Evolutionary conservation across 2,113 vertebrate genomes (phyloP).

Genomic region (Siphamia tubifer): DNA sequence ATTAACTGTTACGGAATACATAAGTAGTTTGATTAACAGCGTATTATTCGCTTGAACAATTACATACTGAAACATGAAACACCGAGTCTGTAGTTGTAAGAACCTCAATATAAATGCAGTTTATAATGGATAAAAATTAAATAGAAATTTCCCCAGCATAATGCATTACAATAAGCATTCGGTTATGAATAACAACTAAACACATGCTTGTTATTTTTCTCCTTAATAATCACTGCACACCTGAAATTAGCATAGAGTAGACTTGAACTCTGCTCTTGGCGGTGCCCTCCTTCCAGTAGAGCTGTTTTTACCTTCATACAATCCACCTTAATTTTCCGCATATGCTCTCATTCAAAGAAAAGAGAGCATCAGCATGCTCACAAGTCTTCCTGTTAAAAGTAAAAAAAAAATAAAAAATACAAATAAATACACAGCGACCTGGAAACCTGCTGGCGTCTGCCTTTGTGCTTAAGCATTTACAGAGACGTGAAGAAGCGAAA

Average conservation of each 20-base stretch:
- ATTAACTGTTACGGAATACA: too few species aligned
- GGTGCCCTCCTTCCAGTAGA: background rate
- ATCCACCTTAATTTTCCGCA: background rate
- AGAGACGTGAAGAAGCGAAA: background rate
- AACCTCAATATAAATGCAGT: too few species aligned
- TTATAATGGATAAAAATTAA: too few species aligned
- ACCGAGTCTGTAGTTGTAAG: too few species aligned
- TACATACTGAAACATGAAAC: too few species aligned
- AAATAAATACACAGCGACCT: background rate
- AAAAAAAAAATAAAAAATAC: background rate
- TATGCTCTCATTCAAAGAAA: background rate
- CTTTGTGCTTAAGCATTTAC: too few species aligned
- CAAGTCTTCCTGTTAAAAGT: background rate
- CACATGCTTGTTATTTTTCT: background rate
- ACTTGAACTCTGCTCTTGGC: background rate
- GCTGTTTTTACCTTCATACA: background rate
- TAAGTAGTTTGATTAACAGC: too few species aligned
- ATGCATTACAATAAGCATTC: background rate
- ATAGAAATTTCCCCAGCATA: too few species aligned
- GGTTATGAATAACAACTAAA: background rate
- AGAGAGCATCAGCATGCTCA: background rate
- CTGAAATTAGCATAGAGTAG: background rate
- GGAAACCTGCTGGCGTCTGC: background rate
- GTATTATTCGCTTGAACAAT: too few species aligned
- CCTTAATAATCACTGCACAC: background rate